These are phyloP conservation scores for Cebus imitator DNA, from an alignment of 2,113 vertebrate species.

Conservation along the genomic window DNA sequence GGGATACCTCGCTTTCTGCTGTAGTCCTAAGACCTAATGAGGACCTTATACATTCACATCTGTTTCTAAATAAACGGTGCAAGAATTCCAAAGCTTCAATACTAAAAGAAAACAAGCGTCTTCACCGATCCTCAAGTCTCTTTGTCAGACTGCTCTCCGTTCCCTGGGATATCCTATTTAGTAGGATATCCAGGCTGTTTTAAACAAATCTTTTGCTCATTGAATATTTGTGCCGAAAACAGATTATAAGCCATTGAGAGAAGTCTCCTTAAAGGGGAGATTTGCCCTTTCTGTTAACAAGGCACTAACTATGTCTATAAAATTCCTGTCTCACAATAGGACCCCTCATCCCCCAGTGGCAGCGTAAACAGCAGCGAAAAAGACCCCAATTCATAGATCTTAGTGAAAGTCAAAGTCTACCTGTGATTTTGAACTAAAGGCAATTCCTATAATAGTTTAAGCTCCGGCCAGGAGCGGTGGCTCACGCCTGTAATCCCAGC, in stretches of 20 bases:
- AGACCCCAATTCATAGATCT: neutral
- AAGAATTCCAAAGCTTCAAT: neutral
- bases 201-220: neutral
- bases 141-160: neutral
- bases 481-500: too few relatives aligned
- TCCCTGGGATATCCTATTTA: neutral
- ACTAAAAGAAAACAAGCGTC: neutral
- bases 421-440: neutral
- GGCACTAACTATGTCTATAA: neutral
- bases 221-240: neutral
- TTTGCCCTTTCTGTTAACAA: neutral
- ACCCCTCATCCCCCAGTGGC: neutral
- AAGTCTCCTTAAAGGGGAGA: neutral
- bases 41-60: neutral
- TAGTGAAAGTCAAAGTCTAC: neutral
- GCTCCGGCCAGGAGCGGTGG: too few relatives aligned
- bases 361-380: neutral
- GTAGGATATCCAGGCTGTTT: neutral
- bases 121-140: neutral
- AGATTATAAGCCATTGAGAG: neutral
- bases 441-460: neutral
- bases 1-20: rapidly evolving
- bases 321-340: neutral
- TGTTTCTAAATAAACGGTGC: neutral
- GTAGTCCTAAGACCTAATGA: neutral